A percentile compares a stretch with the other conserved stretches of the same genome.
Conservation (phyloP, 2,797 vertebrate species). For the Sebastes reedi region DNA sequence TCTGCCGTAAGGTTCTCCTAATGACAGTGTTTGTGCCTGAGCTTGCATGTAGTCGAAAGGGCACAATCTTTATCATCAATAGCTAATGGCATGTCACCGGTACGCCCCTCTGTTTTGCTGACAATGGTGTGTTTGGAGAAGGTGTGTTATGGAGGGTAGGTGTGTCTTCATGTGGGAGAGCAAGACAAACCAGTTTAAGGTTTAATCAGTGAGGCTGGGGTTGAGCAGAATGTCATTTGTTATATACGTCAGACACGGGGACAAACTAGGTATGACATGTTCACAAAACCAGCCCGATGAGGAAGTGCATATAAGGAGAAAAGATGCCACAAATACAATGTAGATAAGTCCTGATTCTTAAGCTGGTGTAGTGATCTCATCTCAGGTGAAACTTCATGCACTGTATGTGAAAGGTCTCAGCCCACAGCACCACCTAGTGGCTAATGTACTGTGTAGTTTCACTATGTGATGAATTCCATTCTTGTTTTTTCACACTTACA, state of each 20-base stretch:
- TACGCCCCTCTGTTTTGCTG: slow-evolving; percentile 53
- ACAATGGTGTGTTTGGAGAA: slow-evolving; percentile 72
- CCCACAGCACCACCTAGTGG: slow-evolving; percentile 55
- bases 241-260: background rate
- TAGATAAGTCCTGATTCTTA: background rate
- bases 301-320: background rate
- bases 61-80: slow-evolving; percentile 17
- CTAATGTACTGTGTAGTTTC: background rate
- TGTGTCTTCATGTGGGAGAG: slow-evolving; percentile 62
- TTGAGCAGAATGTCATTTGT: slow-evolving; percentile 3
- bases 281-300: background rate
- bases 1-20: background rate
- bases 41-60: background rate
- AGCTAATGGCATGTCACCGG: slow-evolving; percentile 34
- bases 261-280: background rate
- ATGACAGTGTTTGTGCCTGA: background rate
- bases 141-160: slow-evolving; percentile 69
- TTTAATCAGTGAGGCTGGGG: slow-evolving; percentile 29
- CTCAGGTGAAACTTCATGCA: background rate
- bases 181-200: slow-evolving; percentile 79
- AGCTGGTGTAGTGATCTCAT: background rate
- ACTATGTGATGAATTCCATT: background rate
- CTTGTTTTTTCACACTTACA: slow-evolving; percentile 25
- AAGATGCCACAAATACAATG: background rate
- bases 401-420: background rate